Percentiles rank a stretch among this genome's conserved stretches.
phyloP scores from a whole-genome alignment of 2,113 vertebrate genomes.

The Cephalopholis sonnerati region DNA sequence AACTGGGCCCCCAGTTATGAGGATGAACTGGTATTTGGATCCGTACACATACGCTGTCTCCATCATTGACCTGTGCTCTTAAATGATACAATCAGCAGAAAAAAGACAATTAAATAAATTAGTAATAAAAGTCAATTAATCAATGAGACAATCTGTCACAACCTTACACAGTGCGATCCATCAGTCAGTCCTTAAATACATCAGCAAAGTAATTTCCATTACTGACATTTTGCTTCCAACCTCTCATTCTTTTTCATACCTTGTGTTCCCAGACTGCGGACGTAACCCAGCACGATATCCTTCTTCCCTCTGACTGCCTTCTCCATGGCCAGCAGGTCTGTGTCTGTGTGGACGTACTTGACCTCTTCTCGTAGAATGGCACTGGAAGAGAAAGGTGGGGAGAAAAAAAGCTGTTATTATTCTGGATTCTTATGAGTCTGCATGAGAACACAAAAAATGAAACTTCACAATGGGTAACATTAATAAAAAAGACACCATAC shows the following conservation, averaged over 20 bases:
- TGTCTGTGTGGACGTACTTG: conserved; percentile 87
- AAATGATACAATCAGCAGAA: conserved; percentile 12
- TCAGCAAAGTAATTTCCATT: not conserved
- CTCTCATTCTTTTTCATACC: conserved; percentile 80
- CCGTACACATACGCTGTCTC: conserved; percentile 95
- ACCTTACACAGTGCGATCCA: not conserved
- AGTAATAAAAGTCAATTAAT: not conserved
- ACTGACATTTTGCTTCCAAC: not conserved
- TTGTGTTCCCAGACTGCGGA: conserved; percentile 91
- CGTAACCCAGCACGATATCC: conserved; percentile 89
- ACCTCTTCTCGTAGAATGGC: conserved; percentile 95
- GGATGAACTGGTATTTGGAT: conserved; percentile 91
- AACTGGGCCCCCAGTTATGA: conserved; percentile 90
- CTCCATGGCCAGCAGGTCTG: conserved; percentile 89
- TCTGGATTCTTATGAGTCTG: too few relatives aligned
- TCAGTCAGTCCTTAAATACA: not conserved
- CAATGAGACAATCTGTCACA: not conserved
- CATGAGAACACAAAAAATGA: too few relatives aligned
- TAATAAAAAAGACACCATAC: too few relatives aligned
- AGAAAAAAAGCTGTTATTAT: too few relatives aligned
- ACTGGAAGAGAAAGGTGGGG: conserved; percentile 72
- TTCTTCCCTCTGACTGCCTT: conserved; percentile 86
- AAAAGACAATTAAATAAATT: not conserved
- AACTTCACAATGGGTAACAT: too few relatives aligned
- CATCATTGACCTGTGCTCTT: conserved; percentile 96